phyloP scores from a whole-genome alignment of 2,888 invertebrate species.

The Lordiphosa andalusiaca region DNA sequence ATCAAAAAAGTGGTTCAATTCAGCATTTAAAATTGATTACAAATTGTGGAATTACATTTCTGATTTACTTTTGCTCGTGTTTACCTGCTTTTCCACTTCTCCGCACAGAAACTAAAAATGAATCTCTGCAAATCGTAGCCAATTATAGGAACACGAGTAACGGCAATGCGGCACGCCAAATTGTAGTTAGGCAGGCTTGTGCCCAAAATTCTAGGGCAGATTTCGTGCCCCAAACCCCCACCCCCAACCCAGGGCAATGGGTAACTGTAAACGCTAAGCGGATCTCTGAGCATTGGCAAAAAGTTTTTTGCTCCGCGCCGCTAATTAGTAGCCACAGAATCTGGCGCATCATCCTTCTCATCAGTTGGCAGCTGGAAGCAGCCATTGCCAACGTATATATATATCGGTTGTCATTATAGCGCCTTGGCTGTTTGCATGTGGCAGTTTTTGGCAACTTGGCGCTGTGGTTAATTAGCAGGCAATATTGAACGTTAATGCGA shows the following conservation, averaged over 20 bases:
- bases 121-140: not conserved
- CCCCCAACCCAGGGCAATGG: no score
- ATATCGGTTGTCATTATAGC: constrained; percentile 43
- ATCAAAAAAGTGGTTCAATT: no score
- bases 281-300: constrained; percentile 23
- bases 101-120: constrained; percentile 8
- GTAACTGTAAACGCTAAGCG: constrained; percentile 51
- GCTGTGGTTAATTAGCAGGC: constrained; percentile 69
- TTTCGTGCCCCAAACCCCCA: not conserved
- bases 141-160: constrained; percentile 29
- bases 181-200: constrained; percentile 56
- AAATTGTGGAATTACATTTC: no score
- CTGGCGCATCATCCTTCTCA: constrained; percentile 67
- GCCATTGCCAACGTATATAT: not conserved
- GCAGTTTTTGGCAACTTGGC: constrained; percentile 45
- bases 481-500: constrained; percentile 75
- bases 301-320: constrained; percentile 40
- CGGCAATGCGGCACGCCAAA: constrained; percentile 58
- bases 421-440: constrained; percentile 37
- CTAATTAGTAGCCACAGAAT: constrained; percentile 65
- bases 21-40: no score
- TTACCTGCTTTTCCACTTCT: not conserved
- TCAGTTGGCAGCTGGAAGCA: constrained; percentile 25
- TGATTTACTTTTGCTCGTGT: no score
- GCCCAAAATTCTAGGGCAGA: constrained; percentile 35